Base-by-base conservation (phyloP, 2,797 vertebrate species). In the Melanotaenia nigrans region DNA sequence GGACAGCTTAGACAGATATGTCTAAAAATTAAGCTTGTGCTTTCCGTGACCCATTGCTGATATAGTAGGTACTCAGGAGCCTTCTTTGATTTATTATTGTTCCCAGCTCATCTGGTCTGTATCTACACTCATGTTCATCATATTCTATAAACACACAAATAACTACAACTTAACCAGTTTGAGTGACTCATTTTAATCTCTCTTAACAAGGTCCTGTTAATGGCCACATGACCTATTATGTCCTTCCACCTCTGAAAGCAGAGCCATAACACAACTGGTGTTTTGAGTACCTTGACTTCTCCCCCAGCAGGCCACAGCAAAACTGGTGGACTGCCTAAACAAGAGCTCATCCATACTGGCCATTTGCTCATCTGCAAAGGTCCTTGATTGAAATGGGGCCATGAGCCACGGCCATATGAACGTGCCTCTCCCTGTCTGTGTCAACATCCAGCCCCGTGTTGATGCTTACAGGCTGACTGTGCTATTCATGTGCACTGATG, bases 401-500 rank as follows among this genome's bases (percentile, higher is more conserved):
- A 75, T 82, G 82, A 88, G 85, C 88, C 77, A 55, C 63, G 70
- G 87, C 82, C 77, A 59, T 77, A 71, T 55, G 66, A 88, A 72
- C 62, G 57, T 85, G 86, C 91, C 84, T 87, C 87, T 88, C 89
- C 83, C 82, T 51, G 88, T 88, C 91, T 92, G 85, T 92, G 92
- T 93, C 92, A 92, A 92, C 91, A 92, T 84, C 83, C 88, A 88
- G 74, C 77, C 85, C 80, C 25, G 82, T 89, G 90, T 88, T 90
- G 91, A 84, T 89, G 89, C 90, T 93, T 79, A 89, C 89, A 85
- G 93, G 91, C 92, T 91, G 89, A 92, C 91, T 79, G 89, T 85
- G 89, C 93, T 90, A 91, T 92, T 94, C 92, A 90, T 93, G 93
- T 92, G 92, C 92, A 93, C 78, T 86, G 92, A 92, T 92, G 89